Base-by-base conservation (phyloP, 2,888 invertebrate genomes). In the Dicycla oo region DNA sequence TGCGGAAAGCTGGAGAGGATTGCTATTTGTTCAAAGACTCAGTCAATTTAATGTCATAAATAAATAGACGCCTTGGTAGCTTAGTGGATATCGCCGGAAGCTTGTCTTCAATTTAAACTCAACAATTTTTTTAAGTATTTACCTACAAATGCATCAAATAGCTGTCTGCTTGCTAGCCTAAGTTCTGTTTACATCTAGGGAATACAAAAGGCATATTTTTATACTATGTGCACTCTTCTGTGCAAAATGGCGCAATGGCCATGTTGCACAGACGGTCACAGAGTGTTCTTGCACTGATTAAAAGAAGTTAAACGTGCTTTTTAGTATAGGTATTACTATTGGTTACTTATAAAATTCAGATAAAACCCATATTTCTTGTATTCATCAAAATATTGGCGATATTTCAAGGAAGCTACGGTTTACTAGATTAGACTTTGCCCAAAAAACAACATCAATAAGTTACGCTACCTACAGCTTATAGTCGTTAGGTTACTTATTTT, bases 1-100 rank as follows among this genome's bases (percentile, higher is more conserved):
- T 69, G 63, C 81, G 78, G 72, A 73, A 81, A 66, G 53, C 80
- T 77, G 58, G 61, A 78, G 57, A 58, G 20, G 38, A 61, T 57
- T 43, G 56, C 23, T 2, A 51, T 72, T 69, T 81, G 15, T 61
- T 61, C 30, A 13, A 26, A 49, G 38, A 61, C 49, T 18, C 38
- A 45, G 62, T 66, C 51, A 69, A 69, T 67, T 67, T 69, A 8
- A 23, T 72, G 30, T 43, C 43, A 53, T 61, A 69, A 64, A 81
- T 56, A 69, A 73, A 81, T 56, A 45, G 56, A 30, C 34, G 38
- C 34, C n/a, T 47, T 66, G 40, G 76, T 58, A 51, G 54, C 34
- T 58, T 30, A 20, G 45, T 58, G 18, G 13, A 51, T 13, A 62
- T 73, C 20, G 23, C 23, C 47, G 30, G 34, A 73, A 73, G 40